These are phyloP conservation scores for Heteromyza rotundicornis DNA, from an alignment of 2,888 invertebrate genomes.

Conservation along the genomic window DNA sequence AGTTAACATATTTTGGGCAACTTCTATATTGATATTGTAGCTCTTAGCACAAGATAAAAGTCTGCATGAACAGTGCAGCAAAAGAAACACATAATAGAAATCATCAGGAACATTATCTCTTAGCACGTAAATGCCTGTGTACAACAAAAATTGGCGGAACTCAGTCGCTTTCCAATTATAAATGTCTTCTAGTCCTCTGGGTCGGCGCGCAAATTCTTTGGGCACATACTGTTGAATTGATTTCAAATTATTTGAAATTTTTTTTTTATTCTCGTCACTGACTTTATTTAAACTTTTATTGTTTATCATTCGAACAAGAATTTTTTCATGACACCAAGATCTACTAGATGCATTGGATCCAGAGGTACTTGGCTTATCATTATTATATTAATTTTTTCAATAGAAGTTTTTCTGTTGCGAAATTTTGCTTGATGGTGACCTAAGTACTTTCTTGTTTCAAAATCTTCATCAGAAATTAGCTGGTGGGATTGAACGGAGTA, in stretches of 20 bases:
- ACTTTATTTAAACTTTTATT: conserved; percentile 8
- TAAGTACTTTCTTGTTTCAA: conserved; percentile 15
- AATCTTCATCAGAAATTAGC: neutral
- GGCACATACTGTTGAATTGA: conserved; percentile 1
- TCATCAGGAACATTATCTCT: conserved; percentile 13
- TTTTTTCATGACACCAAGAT: conserved; percentile 19
- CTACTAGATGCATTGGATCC: conserved; percentile 20
- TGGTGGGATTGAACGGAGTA: too few relatives aligned
- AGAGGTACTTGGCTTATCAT: conserved; percentile 20
- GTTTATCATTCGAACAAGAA: conserved; percentile 12
- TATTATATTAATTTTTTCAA: conserved; percentile 16
- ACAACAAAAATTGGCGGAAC: conserved; percentile 19
- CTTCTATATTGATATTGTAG: neutral
- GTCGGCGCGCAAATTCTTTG: conserved; percentile 10
- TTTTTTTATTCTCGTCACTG: too few relatives aligned
- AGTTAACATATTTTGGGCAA: neutral
- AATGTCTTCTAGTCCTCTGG: conserved; percentile 15
- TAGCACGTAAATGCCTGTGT: conserved; percentile 14
- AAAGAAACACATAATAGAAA: conserved; percentile 22
- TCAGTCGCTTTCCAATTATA: conserved; percentile 14
- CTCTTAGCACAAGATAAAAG: conserved; percentile 14
- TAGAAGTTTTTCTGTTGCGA: conserved; percentile 6
- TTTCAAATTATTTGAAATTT: too few relatives aligned
- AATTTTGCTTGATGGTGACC: conserved; percentile 18
- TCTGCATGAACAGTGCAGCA: conserved; percentile 18